Percentiles rank a stretch among this genome's conserved stretches.
Evolutionary conservation across 2,888 invertebrate species (phyloP).

Genomic region (Pegoplata infirma): DNA sequence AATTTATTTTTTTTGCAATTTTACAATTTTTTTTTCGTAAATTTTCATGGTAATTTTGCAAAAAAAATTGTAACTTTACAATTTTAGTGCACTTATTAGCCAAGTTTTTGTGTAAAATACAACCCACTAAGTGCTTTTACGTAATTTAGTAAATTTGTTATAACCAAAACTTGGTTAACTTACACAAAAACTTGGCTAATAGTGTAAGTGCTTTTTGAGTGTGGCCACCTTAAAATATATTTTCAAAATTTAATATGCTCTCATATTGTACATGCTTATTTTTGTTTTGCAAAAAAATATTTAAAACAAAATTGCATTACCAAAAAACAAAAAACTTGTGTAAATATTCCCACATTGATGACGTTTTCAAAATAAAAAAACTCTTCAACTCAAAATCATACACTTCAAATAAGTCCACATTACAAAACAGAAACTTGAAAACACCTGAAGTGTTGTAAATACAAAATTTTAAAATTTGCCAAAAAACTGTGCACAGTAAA

Average conservation of each 20-base stretch:
- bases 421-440: slow-evolving; percentile 16
- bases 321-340: slow-evolving; percentile 26
- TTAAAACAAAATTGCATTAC: not conserved
- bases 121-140: too few relatives aligned
- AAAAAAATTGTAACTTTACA: too few relatives aligned
- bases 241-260: slow-evolving; percentile 8
- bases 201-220: too few relatives aligned
- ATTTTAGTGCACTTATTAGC: too few relatives aligned
- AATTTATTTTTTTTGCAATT: too few relatives aligned
- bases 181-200: too few relatives aligned
- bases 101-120: too few relatives aligned
- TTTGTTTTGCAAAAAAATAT: slow-evolving; percentile 10
- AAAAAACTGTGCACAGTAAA: too few relatives aligned
- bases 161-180: too few relatives aligned
- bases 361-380: slow-evolving; percentile 58
- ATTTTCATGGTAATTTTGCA: too few relatives aligned
- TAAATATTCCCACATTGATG: slow-evolving; percentile 61
- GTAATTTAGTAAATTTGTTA: too few relatives aligned
- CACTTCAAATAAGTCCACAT: slow-evolving; percentile 19
- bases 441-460: slow-evolving; percentile 46
- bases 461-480: slow-evolving; percentile 20
- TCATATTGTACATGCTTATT: slow-evolving; percentile 10
- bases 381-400: slow-evolving; percentile 26
- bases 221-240: slow-evolving; percentile 8
- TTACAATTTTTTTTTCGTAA: too few relatives aligned